A percentile compares a stretch with the other conserved stretches of the same genome.
Conservation (phyloP, 2,888 invertebrate genomes). For the Drosophila falleni region DNA sequence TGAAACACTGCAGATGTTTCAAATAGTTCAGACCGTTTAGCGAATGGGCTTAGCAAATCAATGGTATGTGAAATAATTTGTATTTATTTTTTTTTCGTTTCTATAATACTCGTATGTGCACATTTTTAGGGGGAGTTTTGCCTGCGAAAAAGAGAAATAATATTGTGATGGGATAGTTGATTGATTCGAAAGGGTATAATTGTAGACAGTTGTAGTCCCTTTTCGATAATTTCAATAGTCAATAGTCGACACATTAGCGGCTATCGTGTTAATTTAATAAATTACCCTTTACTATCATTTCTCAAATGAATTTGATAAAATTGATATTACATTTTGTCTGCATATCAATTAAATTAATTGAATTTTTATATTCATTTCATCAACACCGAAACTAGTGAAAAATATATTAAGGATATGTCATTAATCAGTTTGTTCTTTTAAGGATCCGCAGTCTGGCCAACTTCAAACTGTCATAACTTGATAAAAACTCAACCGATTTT, state of each 20-base stretch:
- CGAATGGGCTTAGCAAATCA: constrained; percentile 36
- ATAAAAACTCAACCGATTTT: too few species aligned
- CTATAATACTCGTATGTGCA: constrained; percentile 10
- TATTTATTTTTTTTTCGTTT: background rate
- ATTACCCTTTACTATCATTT: background rate
- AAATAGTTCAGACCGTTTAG: constrained; percentile 52
- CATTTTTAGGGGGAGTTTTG: constrained; percentile 15
- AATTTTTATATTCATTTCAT: background rate
- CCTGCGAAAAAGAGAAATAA: background rate
- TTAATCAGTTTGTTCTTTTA: background rate
- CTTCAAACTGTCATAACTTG: too few species aligned
- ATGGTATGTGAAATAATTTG: constrained; percentile 36
- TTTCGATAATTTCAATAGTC: background rate
- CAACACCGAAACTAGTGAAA: background rate
- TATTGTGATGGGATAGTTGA: constrained; percentile 26
- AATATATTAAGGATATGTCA: background rate
- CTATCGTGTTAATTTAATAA: background rate
- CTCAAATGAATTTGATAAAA: too few species aligned
- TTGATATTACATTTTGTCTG: too few species aligned
- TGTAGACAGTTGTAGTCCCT: constrained; percentile 3
- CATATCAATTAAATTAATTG: too few species aligned
- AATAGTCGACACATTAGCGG: constrained; percentile 2
- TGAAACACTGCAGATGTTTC: constrained; percentile 58
- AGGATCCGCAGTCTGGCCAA: too few species aligned
- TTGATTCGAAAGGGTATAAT: constrained; percentile 10